A percentile compares a stretch with the other conserved stretches of the same genome.
Evolutionary conservation across 2,797 vertebrate genomes (phyloP).

Genomic region (Myotis findleyi): DNA sequence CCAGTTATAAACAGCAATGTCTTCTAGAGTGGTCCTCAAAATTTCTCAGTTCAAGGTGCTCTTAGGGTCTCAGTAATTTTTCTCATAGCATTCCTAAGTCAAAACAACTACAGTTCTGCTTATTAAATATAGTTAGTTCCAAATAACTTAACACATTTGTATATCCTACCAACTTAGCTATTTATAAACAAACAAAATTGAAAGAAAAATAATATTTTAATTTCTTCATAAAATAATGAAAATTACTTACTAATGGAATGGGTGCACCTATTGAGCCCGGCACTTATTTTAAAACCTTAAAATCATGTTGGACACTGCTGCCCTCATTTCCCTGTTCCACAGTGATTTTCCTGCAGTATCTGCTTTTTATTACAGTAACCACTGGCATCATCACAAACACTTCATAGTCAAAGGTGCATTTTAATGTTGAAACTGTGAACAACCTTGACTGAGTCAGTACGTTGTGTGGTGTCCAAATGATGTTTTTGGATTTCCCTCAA

Average conservation of each 20-base stretch:
- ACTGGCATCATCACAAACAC: neutral
- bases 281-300: neutral
- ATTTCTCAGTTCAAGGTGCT: neutral
- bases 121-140: neutral
- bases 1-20: neutral
- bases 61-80: neutral
- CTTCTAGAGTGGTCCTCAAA: neutral
- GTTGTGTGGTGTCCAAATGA: neutral
- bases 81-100: neutral
- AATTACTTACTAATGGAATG: neutral
- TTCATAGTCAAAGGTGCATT: neutral
- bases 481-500: neutral
- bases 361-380: neutral
- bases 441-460: neutral
- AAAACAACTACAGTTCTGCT: neutral
- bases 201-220: slow-evolving; percentile 20
- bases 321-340: neutral
- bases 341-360: neutral
- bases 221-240: slow-evolving; percentile 10
- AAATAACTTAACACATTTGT: slow-evolving; percentile 10
- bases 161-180: slow-evolving; percentile 30
- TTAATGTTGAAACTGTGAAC: neutral
- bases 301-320: neutral
- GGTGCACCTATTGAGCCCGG: neutral
- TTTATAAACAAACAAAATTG: neutral